A percentile compares a stretch with the other conserved stretches of the same genome.
Evolutionary conservation across 2,888 invertebrate species (phyloP).

Genomic region (Hydriomena furcata): DNA sequence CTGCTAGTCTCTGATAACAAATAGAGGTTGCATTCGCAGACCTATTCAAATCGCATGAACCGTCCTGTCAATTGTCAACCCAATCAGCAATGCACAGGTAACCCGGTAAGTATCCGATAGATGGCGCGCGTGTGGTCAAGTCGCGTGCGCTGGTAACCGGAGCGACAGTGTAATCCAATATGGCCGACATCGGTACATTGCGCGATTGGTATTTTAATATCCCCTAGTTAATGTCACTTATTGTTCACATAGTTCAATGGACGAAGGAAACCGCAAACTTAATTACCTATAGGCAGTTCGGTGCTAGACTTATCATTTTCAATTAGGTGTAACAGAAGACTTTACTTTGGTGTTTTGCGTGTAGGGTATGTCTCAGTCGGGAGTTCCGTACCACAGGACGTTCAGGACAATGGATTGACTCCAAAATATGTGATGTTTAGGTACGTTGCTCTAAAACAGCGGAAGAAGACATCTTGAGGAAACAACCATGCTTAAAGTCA

Average conservation of each 20-base stretch:
- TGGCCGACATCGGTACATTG: conserved; percentile 76
- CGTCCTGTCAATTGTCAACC: conserved; percentile 39
- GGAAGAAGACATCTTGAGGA: too few relatives aligned
- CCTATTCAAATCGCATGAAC: conserved; percentile 23
- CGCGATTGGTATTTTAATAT: conserved; percentile 81
- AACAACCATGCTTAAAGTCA: too few relatives aligned
- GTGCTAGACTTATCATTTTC: too few relatives aligned
- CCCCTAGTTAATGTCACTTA: conserved; percentile 74
- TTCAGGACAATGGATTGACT: too few relatives aligned
- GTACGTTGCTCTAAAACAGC: too few relatives aligned
- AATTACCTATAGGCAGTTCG: neutral
- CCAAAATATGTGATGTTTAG: too few relatives aligned
- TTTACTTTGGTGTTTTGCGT: too few relatives aligned
- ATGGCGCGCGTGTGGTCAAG: conserved; percentile 81
- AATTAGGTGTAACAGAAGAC: too few relatives aligned
- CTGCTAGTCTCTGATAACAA: too few relatives aligned
- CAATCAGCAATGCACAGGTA: conserved; percentile 44
- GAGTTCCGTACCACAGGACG: too few relatives aligned
- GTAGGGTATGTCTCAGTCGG: too few relatives aligned
- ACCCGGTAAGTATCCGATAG: conserved; percentile 59
- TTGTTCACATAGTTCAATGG: conserved; percentile 75
- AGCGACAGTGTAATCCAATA: conserved; percentile 82
- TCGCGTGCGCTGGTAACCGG: conserved; percentile 80
- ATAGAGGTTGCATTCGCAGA: too few relatives aligned
- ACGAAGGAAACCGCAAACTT: conserved; percentile 55